Base-by-base conservation (phyloP, 2,113 vertebrate species). In the Etia nguti region DNA sequence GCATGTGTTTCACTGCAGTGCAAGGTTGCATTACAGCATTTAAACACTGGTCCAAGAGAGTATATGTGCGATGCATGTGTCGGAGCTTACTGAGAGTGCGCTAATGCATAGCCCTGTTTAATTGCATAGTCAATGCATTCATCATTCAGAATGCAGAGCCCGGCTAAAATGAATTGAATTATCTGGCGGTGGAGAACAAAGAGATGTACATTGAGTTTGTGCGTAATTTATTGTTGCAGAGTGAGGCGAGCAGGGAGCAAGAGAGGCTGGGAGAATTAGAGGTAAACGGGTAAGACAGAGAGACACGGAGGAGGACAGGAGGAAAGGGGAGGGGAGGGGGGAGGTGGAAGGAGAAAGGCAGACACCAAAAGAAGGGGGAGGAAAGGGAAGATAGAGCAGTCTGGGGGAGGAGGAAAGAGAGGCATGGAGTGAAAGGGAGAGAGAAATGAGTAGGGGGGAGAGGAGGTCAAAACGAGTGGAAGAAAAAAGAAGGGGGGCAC, bases 81-180 rank as follows among this genome's bases (percentile, higher is more conserved):
- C 55, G 41, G 86, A 84, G 90, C 88, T 92, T 80, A 73, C 84
- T 83, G 80, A 62, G 87, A 93, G 92, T 41, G 62, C 86, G 93
- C 93, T 94, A 96, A 96, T 93, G 92, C 94, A 95, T 83, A 65
- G 90, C 90, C 89, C 91, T 91, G 92, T 94, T 96, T 96, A 96
- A 96, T 96, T 96, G 95, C 93, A 93, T 90, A 94, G 95, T 95
- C 95, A 86, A 96, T 96, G 94, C 95, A 96, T 96, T 96, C 94
- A 96, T 96, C 95, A 96, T 94, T 95, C 92, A 89, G 94, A 95
- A 96, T 95, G 95, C 94, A 95, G 90, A 94, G 95, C 92, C 93
- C n/a, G 94, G 93, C 93, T 95, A 92, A 96, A 96, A 96, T 96
- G 95, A 96, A 96, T 96, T 96, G 95, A 96, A 96, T 96, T 96